Evolutionary conservation across 1,140 invertebrate genomes (phyloP).

Genomic region (Tetramorium parvispinum): DNA sequence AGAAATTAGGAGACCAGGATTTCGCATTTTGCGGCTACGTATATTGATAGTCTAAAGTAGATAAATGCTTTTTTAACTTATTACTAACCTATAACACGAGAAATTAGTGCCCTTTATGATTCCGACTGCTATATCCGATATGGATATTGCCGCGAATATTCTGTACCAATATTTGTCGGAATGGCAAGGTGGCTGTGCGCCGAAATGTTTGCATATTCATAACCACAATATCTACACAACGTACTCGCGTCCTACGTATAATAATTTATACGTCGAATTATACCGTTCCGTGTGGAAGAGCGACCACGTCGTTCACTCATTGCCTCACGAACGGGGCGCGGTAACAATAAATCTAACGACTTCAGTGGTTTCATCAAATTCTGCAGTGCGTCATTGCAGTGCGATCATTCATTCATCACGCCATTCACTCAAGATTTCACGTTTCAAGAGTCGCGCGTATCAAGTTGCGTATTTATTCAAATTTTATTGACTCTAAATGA

Average conservation of each 20-base stretch:
- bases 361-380: constrained; percentile 20
- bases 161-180: constrained; percentile 43
- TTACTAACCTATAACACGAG: neutral
- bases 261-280: constrained; percentile 62
- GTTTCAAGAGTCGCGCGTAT: neutral
- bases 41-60: neutral
- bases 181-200: constrained; percentile 7
- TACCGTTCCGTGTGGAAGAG: constrained; percentile 15
- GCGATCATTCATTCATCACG: neutral
- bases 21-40: neutral
- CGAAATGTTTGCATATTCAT: constrained; percentile 80
- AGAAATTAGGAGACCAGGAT: neutral
- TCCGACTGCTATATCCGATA: neutral
- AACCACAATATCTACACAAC: constrained; percentile 63
- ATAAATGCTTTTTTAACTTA: neutral
- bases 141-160: constrained; percentile 20
- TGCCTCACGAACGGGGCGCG: constrained; percentile 5
- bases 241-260: constrained; percentile 36
- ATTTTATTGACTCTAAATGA: neutral
- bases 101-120: constrained; percentile 28
- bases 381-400: neutral
- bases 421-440: neutral
- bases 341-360: constrained; percentile 40
- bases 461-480: neutral
- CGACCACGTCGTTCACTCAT: constrained; percentile 53